phyloP scores from a whole-genome alignment of 2,797 vertebrate species.

The Percopsis omiscomaycus region DNA sequence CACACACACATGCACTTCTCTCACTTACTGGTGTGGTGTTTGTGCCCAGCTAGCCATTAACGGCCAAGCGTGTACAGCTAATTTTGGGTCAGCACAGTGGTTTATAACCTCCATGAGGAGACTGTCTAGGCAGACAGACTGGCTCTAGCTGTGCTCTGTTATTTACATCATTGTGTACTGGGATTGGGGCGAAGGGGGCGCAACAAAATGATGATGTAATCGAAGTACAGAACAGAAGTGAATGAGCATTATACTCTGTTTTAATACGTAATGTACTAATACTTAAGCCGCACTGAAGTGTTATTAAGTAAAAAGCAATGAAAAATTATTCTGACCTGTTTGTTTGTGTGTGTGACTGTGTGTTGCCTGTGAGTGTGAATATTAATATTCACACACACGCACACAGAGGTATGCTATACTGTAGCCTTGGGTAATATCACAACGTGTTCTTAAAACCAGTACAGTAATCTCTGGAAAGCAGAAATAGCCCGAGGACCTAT shows the following conservation, averaged over 20 bases:
- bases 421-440: slow-evolving; percentile 6
- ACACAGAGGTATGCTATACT: background rate
- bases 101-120: background rate
- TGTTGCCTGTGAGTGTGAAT: background rate
- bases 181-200: no score
- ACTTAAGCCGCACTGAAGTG: no score
- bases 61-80: slow-evolving; percentile 8
- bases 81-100: slow-evolving; percentile 11
- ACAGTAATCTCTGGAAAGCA: slow-evolving; percentile 11
- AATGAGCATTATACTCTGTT: slow-evolving; percentile 41
- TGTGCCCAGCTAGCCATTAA: slow-evolving; percentile 28
- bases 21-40: slow-evolving; percentile 8
- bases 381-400: background rate
- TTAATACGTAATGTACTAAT: slow-evolving; percentile 19
- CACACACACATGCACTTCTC: background rate
- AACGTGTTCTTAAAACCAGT: background rate
- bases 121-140: background rate
- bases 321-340: slow-evolving; percentile 42
- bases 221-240: slow-evolving; percentile 1
- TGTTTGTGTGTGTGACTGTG: background rate
- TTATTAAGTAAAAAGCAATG: slow-evolving; percentile 27
- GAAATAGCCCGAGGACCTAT: slow-evolving; percentile 4
- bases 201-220: no score
- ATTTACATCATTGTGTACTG: background rate
- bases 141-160: slow-evolving; percentile 7